phyloP scores from a whole-genome alignment of 2,797 vertebrate genomes.

The Amazonetta brasiliensis region DNA sequence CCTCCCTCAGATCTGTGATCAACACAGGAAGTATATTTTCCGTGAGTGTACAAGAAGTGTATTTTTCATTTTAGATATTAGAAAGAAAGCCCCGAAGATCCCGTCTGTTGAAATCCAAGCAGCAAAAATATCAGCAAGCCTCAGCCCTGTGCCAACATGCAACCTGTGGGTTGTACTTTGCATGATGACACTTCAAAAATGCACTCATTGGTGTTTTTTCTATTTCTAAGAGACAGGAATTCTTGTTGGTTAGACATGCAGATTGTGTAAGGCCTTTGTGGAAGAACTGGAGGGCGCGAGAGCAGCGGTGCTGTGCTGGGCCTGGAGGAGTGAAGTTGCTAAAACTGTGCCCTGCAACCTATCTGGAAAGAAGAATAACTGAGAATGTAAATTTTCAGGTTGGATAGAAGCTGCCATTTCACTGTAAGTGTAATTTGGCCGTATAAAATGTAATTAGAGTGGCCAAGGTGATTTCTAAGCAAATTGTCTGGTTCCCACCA shows the following conservation, averaged over 20 bases:
- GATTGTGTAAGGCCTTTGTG: not conserved
- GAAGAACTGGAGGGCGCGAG: not conserved
- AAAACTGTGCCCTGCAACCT: not conserved
- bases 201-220: not conserved
- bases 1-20: not conserved
- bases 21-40: not conserved
- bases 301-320: not conserved
- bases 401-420: not conserved
- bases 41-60: not conserved
- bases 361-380: not conserved
- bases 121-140: not conserved
- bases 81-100: not conserved
- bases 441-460: not conserved
- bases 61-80: not conserved
- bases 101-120: not conserved
- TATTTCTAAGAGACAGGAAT: not conserved
- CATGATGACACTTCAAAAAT: not conserved
- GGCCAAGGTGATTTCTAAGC: not conserved
- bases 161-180: not conserved
- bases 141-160: not conserved
- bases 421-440: not conserved
- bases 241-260: not conserved
- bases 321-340: not conserved
- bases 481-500: not conserved
- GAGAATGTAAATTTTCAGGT: not conserved